phyloP scores from a whole-genome alignment of 2,888 invertebrate genomes.

The Portevinia maculata region DNA sequence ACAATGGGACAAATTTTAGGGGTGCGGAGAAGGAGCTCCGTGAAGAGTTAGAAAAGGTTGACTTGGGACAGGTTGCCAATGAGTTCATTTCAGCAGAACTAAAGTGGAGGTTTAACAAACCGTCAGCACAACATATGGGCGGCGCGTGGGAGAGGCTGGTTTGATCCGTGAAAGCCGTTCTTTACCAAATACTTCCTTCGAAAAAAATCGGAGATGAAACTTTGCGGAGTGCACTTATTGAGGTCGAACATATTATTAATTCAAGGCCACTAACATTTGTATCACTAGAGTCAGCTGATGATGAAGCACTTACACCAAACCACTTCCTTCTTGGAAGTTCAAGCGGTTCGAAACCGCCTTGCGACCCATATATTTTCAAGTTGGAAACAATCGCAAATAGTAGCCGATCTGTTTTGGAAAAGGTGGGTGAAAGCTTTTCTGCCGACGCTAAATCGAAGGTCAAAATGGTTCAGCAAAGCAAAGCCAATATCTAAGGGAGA shows the following conservation, averaged over 20 bases:
- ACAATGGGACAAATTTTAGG: neutral
- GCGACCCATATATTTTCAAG: no score
- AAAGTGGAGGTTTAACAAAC: conserved; percentile 74
- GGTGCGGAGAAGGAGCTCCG: conserved; percentile 26
- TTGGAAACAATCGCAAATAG: no score
- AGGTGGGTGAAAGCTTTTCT: no score
- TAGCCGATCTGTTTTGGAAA: no score
- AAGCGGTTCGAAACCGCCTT: no score
- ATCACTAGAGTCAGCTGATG: conserved; percentile 24
- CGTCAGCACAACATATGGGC: conserved; percentile 73
- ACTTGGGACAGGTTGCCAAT: neutral
- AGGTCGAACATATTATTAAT: conserved; percentile 72
- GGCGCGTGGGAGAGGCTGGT: conserved; percentile 59
- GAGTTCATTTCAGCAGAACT: conserved; percentile 30
- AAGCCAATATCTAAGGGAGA: no score
- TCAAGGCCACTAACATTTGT: conserved; percentile 39
- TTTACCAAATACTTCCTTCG: conserved; percentile 1
- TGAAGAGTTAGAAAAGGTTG: neutral
- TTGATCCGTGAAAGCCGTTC: conserved; percentile 50
- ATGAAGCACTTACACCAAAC: conserved; percentile 61
- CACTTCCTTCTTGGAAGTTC: no score
- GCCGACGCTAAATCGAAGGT: no score
- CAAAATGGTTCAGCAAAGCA: no score
- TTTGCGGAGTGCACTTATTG: neutral
- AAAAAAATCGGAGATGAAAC: conserved; percentile 16